These are phyloP conservation scores for Boloria selene DNA, from an alignment of 2,888 invertebrate species.

Conservation along the genomic window DNA sequence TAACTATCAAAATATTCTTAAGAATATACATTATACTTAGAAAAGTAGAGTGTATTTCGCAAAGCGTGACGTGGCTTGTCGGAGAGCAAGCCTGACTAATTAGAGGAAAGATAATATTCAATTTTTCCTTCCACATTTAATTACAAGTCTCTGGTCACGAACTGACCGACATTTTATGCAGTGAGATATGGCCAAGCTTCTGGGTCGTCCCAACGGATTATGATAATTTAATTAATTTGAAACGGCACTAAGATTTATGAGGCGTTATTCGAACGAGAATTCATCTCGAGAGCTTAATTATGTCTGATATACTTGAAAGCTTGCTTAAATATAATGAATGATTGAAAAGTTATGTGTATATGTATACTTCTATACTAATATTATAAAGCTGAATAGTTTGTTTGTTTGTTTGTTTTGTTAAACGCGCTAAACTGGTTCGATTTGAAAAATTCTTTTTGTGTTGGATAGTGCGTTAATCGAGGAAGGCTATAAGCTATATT, in stretches of 20 bases:
- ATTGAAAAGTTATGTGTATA: too few species aligned
- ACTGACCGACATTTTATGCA: slow-evolving; percentile 29
- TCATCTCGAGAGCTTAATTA: slow-evolving; percentile 11
- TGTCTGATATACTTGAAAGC: background rate
- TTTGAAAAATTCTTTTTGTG: too few species aligned
- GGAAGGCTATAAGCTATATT: too few species aligned
- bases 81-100: slow-evolving; percentile 14
- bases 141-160: slow-evolving; percentile 25
- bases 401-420: too few species aligned
- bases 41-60: slow-evolving; percentile 5
- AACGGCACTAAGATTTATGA: slow-evolving; percentile 29
- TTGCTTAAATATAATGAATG: too few species aligned
- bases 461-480: too few species aligned
- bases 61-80: slow-evolving; percentile 15
- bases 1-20: too few species aligned
- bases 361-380: too few species aligned
- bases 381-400: too few species aligned
- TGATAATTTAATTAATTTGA: slow-evolving; percentile 38
- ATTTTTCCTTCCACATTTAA: slow-evolving; percentile 26
- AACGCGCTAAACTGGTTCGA: too few species aligned
- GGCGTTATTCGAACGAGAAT: slow-evolving; percentile 19
- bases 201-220: slow-evolving; percentile 37
- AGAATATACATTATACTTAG: background rate
- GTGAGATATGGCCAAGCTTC: slow-evolving; percentile 33
- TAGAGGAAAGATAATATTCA: slow-evolving; percentile 23